Conservation (phyloP, 2,797 vertebrate species). For the Sitta carolinensis region DNA sequence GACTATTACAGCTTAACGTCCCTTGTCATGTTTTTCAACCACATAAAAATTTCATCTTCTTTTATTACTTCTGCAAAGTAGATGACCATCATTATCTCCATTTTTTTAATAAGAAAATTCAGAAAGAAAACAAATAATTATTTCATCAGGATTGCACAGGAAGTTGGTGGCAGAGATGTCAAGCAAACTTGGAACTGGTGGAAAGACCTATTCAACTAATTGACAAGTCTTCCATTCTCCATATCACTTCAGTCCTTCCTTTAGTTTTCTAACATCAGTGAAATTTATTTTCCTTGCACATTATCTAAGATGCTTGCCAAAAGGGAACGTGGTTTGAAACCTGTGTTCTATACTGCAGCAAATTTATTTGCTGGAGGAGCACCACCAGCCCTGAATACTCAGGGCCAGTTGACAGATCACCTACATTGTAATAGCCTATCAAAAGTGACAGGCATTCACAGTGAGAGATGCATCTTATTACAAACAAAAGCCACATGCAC, state of each 20-base stretch:
- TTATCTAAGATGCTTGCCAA: background rate
- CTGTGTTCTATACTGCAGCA: background rate
- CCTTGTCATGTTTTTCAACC: background rate
- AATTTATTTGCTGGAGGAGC: background rate
- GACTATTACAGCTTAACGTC: background rate
- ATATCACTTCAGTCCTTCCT: background rate
- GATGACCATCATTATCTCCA: background rate
- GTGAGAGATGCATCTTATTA: background rate
- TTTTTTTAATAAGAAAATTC: slow-evolving; percentile 2
- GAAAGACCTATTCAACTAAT: background rate
- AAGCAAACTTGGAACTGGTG: background rate
- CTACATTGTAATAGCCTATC: background rate
- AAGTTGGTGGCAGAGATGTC: background rate
- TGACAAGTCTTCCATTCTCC: background rate
- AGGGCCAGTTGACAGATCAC: background rate
- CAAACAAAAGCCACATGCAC: background rate
- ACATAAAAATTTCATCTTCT: background rate
- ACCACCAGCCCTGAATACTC: background rate
- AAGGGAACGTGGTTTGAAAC: background rate
- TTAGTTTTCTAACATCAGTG: background rate
- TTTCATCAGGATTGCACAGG: background rate
- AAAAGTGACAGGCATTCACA: slow-evolving; percentile 32
- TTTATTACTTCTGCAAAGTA: background rate
- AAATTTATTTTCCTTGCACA: background rate
- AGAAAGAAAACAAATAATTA: background rate